These are phyloP conservation scores for Coremacera marginata DNA, from an alignment of 2,888 invertebrate genomes.

Conservation along the genomic window DNA sequence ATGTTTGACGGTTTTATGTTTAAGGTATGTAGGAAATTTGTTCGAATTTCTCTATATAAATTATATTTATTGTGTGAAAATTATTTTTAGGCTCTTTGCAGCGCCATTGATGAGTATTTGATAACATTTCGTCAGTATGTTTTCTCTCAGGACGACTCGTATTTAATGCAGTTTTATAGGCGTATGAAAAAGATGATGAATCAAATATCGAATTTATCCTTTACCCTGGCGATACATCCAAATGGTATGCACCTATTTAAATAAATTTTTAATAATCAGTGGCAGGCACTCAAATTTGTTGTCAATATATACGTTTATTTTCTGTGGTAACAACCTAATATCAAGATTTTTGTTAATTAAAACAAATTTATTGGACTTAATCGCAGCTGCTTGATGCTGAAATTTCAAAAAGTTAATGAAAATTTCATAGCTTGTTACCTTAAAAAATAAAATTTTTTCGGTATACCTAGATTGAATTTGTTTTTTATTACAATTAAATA, in stretches of 20 bases:
- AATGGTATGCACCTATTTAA: slow-evolving; percentile 53
- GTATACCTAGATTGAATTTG: no score
- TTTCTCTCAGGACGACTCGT: slow-evolving; percentile 54
- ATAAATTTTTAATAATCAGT: neutral
- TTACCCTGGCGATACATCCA: slow-evolving; percentile 59
- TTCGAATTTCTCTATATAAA: neutral
- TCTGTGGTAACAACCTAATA: no score
- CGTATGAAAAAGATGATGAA: slow-evolving; percentile 59
- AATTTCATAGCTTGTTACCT: no score
- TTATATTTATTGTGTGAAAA: neutral
- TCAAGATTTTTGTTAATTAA: no score
- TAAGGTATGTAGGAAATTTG: slow-evolving; percentile 51
- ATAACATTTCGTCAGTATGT: slow-evolving; percentile 72
- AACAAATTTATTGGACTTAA: no score
- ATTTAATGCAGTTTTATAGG: slow-evolving; percentile 56
- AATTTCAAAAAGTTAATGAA: no score
- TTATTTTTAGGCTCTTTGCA: slow-evolving; percentile 73
- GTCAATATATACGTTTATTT: no score
- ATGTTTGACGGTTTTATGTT: slow-evolving; percentile 63
- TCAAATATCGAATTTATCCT: slow-evolving; percentile 59
- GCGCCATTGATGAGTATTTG: slow-evolving; percentile 74
- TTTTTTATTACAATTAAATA: neutral
- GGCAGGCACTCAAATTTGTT: no score
- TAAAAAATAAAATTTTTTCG: no score
- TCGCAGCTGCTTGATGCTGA: no score